Evolutionary conservation across 2,888 invertebrate genomes (phyloP).

Genomic region (Erebia aethiops): DNA sequence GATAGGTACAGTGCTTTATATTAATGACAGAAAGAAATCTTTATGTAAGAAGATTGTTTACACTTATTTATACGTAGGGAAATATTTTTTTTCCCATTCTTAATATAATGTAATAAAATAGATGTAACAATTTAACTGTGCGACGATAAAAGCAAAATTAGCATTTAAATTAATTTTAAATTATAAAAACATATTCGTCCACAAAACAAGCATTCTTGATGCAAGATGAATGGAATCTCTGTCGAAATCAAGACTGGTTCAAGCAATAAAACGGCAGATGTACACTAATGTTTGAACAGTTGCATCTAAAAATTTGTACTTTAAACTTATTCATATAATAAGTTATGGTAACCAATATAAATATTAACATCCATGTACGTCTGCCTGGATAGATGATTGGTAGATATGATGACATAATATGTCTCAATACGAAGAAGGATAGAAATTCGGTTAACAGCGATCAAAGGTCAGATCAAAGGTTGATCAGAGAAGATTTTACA

Average conservation of each 20-base stretch:
- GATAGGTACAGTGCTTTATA: constrained; percentile 8
- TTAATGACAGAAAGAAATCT: background rate
- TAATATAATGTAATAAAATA: background rate
- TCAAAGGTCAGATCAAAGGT: constrained; percentile 68
- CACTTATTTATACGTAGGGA: background rate
- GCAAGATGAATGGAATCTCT: constrained; percentile 16
- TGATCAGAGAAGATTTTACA: constrained; percentile 68
- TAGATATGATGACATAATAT: constrained; percentile 35
- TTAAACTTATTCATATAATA: background rate
- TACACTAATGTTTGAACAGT: constrained; percentile 44
- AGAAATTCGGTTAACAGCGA: constrained; percentile 59
- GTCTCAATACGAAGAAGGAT: constrained; percentile 43
- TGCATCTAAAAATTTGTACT: background rate
- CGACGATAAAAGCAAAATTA: constrained; percentile 9
- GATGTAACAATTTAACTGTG: constrained; percentile 1
- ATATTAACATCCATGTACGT: constrained; percentile 36
- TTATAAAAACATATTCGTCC: constrained; percentile 17
- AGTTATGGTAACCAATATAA: background rate
- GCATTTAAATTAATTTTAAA: constrained; percentile 11
- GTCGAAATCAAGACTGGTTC: constrained; percentile 54
- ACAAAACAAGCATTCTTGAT: constrained; percentile 28
- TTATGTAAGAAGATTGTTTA: background rate
- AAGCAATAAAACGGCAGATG: constrained; percentile 61
- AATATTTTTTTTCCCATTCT: background rate
- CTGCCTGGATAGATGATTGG: constrained; percentile 37